Evolutionary conservation across 2,797 vertebrate species (phyloP).

Genomic region (Helostoma temminkii): DNA sequence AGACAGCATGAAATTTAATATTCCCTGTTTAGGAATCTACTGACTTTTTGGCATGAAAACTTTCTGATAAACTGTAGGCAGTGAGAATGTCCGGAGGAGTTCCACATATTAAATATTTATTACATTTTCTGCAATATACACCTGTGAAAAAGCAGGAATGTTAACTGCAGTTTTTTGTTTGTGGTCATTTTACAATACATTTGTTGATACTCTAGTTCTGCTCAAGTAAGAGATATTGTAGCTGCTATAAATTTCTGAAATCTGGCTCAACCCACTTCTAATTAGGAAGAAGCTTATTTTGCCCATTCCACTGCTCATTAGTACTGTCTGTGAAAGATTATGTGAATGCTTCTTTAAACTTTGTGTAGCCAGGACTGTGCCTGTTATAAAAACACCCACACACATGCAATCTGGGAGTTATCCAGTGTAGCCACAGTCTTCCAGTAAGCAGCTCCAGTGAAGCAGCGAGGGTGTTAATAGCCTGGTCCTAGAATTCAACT

Average conservation of each 20-base stretch:
- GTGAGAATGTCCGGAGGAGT: slow-evolving; percentile 55
- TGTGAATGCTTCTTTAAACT: background rate
- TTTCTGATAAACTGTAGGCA: slow-evolving; percentile 60
- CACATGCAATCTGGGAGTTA: background rate
- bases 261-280: background rate
- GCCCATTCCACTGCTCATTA: too few species aligned
- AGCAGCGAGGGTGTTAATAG: slow-evolving; percentile 6
- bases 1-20: slow-evolving; percentile 65
- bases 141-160: background rate
- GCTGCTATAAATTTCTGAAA: background rate
- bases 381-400: background rate
- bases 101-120: slow-evolving; percentile 36
- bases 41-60: slow-evolving; percentile 44
- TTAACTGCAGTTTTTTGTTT: background rate
- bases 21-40: slow-evolving; percentile 55
- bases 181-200: background rate
- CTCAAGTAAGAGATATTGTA: background rate
- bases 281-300: too few species aligned
- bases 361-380: background rate
- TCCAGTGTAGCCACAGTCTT: background rate
- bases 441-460: slow-evolving; percentile 12
- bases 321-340: background rate
- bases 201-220: background rate
- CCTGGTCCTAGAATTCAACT: slow-evolving; percentile 6
- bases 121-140: slow-evolving; percentile 31